A percentile compares a stretch with the other conserved stretches of the same genome.
Conservation (phyloP, 2,797 vertebrate species). For the Coreius guichenoti region DNA sequence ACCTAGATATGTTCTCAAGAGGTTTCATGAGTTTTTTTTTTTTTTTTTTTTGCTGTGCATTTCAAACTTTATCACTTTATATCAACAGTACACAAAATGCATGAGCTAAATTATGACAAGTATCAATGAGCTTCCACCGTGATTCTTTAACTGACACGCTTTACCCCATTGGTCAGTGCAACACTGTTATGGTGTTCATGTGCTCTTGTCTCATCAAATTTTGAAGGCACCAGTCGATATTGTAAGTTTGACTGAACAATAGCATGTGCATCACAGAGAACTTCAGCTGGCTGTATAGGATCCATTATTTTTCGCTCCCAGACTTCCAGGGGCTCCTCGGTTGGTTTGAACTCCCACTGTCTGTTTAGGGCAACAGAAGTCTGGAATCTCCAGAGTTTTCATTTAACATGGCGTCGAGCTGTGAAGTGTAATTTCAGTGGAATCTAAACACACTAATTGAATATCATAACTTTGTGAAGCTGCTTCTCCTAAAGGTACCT, state of each 20-base stretch:
- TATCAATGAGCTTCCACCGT: background rate
- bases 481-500: conserved; percentile 82
- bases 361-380: conserved; percentile 52
- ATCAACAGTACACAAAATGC: background rate
- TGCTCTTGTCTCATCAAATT: background rate
- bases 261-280: conserved; percentile 13
- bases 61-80: background rate
- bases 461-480: conserved; percentile 83
- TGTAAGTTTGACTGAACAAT: conserved; percentile 1
- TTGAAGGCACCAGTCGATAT: background rate
- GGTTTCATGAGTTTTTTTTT: background rate
- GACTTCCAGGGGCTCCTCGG: conserved; percentile 8
- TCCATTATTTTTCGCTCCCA: conserved; percentile 1
- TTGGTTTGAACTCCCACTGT: conserved; percentile 48
- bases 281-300: conserved; percentile 3
- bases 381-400: conserved; percentile 70
- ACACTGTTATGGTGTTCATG: background rate
- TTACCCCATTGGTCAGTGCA: background rate
- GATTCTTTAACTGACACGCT: background rate
- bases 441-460: conserved; percentile 86
- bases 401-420: conserved; percentile 72
- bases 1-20: background rate
- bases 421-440: conserved; percentile 79
- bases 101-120: background rate
- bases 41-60: background rate